Evolutionary conservation across 2,113 vertebrate species (phyloP).

Genomic region (Hepsetus odoe): DNA sequence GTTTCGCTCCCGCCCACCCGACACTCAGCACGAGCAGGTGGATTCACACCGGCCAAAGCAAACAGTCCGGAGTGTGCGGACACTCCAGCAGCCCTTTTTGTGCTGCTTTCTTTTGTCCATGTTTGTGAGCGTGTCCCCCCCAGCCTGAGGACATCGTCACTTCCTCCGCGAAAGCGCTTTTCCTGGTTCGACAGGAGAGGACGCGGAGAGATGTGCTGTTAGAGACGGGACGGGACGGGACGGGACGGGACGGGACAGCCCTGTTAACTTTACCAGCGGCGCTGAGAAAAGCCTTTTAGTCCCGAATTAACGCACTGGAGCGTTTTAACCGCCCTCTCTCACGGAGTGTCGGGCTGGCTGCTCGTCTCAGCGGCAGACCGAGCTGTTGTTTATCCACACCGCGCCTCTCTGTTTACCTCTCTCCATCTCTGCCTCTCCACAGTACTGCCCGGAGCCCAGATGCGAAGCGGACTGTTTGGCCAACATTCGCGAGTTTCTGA

Average conservation of each 20-base stretch:
- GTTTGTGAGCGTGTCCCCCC: constrained; percentile 19
- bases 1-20: too few relatives aligned
- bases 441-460: constrained; percentile 90
- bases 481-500: constrained; percentile 91
- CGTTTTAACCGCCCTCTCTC: not conserved
- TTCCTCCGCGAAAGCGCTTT: constrained; percentile 64
- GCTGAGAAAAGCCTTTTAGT: not conserved
- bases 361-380: not conserved
- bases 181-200: constrained; percentile 58
- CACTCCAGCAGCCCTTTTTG: not conserved
- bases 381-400: not conserved
- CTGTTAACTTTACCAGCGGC: constrained; percentile 57
- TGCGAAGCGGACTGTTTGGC: constrained; percentile 85
- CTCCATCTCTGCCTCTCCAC: constrained; percentile 49
- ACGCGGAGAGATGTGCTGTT: constrained; percentile 51
- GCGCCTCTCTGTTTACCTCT: constrained; percentile 36
- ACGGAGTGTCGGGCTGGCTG: too few relatives aligned
- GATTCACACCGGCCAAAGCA: too few relatives aligned
- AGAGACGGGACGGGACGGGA: constrained; percentile 55
- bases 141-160: constrained; percentile 67
- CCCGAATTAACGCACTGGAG: not conserved
- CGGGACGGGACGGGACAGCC: constrained; percentile 54
- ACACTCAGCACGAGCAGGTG: too few relatives aligned
- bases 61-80: too few relatives aligned
- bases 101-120: constrained; percentile 14